phyloP scores from a whole-genome alignment of 1,140 invertebrate genomes.

The Diabrotica virgifera region DNA sequence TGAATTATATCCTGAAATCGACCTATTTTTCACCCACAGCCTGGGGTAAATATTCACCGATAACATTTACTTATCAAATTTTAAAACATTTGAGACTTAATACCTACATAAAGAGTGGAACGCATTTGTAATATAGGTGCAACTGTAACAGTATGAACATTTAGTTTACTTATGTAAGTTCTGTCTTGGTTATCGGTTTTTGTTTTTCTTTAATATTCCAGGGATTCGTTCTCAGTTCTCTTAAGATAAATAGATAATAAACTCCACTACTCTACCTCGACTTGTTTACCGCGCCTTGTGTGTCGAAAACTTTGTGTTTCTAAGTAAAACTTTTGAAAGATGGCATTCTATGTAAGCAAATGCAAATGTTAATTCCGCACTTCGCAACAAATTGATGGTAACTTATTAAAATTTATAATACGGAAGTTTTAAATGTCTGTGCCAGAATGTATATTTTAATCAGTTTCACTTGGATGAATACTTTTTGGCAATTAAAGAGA shows the following conservation, averaged over 20 bases:
- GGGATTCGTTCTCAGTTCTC: neutral
- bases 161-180: no score
- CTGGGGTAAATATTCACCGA: no score
- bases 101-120: no score
- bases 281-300: constrained; percentile 7
- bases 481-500: neutral
- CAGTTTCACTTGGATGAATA: neutral
- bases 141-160: no score
- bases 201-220: no score
- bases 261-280: neutral
- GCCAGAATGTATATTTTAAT: constrained; percentile 12
- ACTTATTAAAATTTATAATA: constrained; percentile 23
- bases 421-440: constrained; percentile 10
- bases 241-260: constrained; percentile 8
- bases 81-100: no score
- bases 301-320: constrained; percentile 13
- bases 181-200: no score
- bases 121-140: no score
- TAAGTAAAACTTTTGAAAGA: constrained; percentile 17
- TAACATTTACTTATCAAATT: no score
- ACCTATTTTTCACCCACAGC: no score
- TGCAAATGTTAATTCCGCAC: constrained; percentile 20
- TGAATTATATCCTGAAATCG: no score
- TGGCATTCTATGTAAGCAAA: constrained; percentile 15
- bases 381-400: constrained; percentile 19